Percentiles rank a stretch among this genome's conserved stretches.
phyloP scores from a whole-genome alignment of 1,140 invertebrate species.

The Lamellibrachia luymesi region DNA sequence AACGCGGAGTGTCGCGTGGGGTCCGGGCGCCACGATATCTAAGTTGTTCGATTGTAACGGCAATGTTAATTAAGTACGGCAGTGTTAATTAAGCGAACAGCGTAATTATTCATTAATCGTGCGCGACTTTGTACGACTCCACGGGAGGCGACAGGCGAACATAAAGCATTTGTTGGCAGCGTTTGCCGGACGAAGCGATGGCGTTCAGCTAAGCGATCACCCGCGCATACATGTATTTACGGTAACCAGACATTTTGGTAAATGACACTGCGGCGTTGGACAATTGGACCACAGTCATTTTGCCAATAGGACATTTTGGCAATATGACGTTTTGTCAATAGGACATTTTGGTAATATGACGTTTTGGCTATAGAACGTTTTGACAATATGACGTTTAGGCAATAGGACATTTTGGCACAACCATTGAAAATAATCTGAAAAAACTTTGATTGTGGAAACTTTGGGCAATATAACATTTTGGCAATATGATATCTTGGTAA shows the following conservation, averaged over 20 bases:
- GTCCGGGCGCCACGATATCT: not conserved
- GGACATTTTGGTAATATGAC: too few species aligned
- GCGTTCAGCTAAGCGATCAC: not conserved
- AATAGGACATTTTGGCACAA: too few species aligned
- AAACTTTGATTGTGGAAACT: too few species aligned
- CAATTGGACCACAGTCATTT: not conserved
- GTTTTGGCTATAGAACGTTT: too few species aligned
- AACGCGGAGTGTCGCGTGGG: not conserved
- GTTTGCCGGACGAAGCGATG: too few species aligned
- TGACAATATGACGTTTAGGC: too few species aligned
- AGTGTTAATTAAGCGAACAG: not conserved
- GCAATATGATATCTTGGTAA: too few species aligned
- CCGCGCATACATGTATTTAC: not conserved
- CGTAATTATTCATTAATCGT: not conserved
- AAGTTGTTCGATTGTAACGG: not conserved
- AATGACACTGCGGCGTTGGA: too few species aligned
- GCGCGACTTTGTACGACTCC: not conserved
- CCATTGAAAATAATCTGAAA: too few species aligned
- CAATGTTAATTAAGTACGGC: not conserved
- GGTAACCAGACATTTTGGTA: not conserved
- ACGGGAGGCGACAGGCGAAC: not conserved
- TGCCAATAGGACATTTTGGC: not conserved
- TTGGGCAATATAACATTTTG: not conserved
- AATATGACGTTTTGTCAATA: too few species aligned
- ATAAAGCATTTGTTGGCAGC: not conserved